Evolutionary conservation across 2,888 invertebrate species (phyloP), one percentile per base, ranked within the genome.

Genomic region (Ashinkailepas kermadecensis): DNA sequence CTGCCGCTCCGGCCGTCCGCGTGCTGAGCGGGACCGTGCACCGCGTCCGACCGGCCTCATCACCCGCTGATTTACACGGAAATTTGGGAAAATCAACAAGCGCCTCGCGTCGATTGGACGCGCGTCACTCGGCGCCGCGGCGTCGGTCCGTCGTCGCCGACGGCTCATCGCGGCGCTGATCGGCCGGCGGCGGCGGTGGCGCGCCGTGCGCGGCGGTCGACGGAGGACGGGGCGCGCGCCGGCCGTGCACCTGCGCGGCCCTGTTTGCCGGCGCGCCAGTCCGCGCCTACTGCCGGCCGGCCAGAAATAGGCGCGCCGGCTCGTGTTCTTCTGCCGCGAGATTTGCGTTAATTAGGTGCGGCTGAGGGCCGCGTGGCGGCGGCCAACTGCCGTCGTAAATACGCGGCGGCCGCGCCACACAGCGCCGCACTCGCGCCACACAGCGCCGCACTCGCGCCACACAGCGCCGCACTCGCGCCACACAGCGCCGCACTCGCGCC

Each of bases 291-390:
- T 74, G 54, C 74, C 9, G 8, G 15, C 54, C 74, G 39, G 74
- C 74, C 74, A 74, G 54, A 54, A 74, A 74, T 74, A 74, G 74
- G 54, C 74, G 74, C 59, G 12, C 6, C 65, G 74, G 18, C 74
- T 21, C 65, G 54, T 54, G 74, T 74, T 74, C 74, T 74, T 74
- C 18, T 54, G 74, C 74, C 18, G 2, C 54, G 54, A 54, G 74
- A 74, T 74, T 74, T 74, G 74, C 74, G 74, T 74, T 74, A 74
- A 74, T 74, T 74, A 74, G 74, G 54, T 54, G 74, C 74, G 74
- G 15, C 54, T 74, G 74, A 74, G 54, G 74, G 11, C 39, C 18
- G 8, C 18, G 39, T 18, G 9, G 54, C 18, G 54, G 74, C 74
- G 74, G 39, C 54, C 21, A 54, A 65, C 23, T 8, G n/a, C 54